Percentiles rank a stretch among this genome's conserved stretches.
Evolutionary conservation across 1,140 invertebrate genomes (phyloP).

Genomic region (Parapsyche elsis): DNA sequence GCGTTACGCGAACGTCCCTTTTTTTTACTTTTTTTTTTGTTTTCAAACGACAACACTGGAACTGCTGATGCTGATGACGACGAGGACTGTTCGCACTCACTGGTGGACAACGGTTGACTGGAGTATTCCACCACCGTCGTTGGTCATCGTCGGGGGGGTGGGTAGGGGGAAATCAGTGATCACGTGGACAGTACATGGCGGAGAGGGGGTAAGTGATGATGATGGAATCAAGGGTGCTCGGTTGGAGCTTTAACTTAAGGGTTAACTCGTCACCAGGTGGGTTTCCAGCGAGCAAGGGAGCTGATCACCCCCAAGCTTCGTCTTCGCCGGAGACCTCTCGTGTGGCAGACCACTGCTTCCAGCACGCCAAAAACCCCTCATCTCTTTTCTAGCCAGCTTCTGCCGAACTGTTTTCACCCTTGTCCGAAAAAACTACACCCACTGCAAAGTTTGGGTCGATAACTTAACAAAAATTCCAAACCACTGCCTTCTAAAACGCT

Average conservation of each 20-base stretch:
- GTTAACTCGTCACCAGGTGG: conserved; percentile 28
- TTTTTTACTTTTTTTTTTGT: neutral
- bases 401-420: neutral
- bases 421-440: neutral
- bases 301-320: neutral
- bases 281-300: neutral
- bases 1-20: neutral
- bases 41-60: neutral
- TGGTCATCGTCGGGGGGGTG: neutral
- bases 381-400: neutral
- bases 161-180: neutral
- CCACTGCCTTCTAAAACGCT: no score
- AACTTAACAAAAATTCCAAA: no score
- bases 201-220: neutral
- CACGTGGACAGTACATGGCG: neutral
- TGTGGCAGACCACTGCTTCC: conserved; percentile 11
- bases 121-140: neutral
- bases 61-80: neutral
- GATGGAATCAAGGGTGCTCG: neutral
- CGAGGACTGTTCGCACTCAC: neutral
- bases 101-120: conserved; percentile 3
- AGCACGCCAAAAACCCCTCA: neutral
- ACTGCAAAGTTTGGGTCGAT: no score
- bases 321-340: conserved; percentile 9
- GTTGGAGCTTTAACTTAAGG: neutral